Evolutionary conservation across 92 coral and sea anemone species (phyloP), one percentile per base, ranked within the genome.

Genomic region (Scolanthus callimorphus): DNA sequence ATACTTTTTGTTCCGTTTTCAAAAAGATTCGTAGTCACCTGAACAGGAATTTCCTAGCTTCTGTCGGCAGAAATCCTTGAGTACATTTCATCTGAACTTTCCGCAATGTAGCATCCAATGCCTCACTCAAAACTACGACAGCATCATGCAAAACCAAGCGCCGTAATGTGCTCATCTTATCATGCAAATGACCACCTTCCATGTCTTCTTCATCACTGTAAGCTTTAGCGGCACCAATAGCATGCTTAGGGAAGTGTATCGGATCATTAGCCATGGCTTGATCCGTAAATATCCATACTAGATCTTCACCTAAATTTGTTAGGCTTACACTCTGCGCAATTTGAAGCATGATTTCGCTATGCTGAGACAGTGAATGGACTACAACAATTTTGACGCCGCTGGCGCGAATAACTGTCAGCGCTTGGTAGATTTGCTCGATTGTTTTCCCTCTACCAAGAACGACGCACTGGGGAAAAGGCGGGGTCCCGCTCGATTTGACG

Each of bases 231-330:
- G 80, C 41, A 15, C 88, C 95, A 44, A 86, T 58, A 17, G 95
- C 70, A 9, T 85, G 78, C 20, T 67, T 71, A 0, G 90, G 95
- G 29, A 86, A 62, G 0, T 28, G 25, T 2, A 26, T 22, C 0
- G 80, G 73, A 29, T 86, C 74, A 3, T 22, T 39, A 4, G 49
- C 31, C 27, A 73, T 60, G 2, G 95, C 84, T 26, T 71, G 21
- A 56, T 73, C 79, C 0, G 90, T 77, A 55, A 86, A 72, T 28
- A 86, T 77, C 95, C 95, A 86, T 1, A 68, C 65, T 29, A 77
- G 46, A 29, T 85, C 67, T 2, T 73, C 74, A 21, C 75, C 47
- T 8, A 72, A 48, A 20, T 50, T 59, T 27, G 69, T 53, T 0
- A 86, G 52, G 15, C 78, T 76, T 12, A 86, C 58, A 17, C 60